Base-by-base conservation (phyloP, 2,888 invertebrate genomes). In the Eristalinus aeneus region DNA sequence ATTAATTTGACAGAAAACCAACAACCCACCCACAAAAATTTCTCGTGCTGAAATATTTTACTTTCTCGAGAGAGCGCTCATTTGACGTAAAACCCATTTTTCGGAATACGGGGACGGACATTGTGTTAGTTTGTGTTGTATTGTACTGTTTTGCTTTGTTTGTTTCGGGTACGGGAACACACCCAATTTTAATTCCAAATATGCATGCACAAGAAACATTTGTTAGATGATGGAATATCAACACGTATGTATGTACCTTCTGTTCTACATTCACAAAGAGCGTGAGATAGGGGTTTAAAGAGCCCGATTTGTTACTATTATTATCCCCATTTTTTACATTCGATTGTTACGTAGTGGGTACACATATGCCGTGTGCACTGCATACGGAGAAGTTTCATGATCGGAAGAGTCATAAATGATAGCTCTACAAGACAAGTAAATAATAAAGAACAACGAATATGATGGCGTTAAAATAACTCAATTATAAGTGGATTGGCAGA, bases 181-280 rank as follows among this genome's bases (percentile, higher is more conserved):
- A n/a, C n/a, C n/a, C n/a, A n/a, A n/a, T n/a, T n/a, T n/a, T n/a
- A 77, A 77, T 82, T 82, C 75, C 67, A 68, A 27, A 60, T 46
- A 68, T 75, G 60, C n/a, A 46, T 60, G 11, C 56, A 11, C 11
- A n/a, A 56, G 56, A 56, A 56, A 12, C 27, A 23, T 46, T 54
- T 69, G 16, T 69, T 58, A 36, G 31, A 9, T 46, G 46, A 46
- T 16, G 56, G 11, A 6, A 16, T 27, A 56, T 23, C 11, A 10
- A 23, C 23, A 56, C 56, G 10, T 12, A 23, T n/a, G n/a, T n/a
- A n/a, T n/a, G n/a, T n/a, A n/a, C n/a, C 23, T 10, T 56, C 12
- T 56, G 56, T 56, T 56, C 56, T 56, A 56, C 56, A 12, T 32
- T 9, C 16, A 16, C 12, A 46, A 16, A 8, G 16, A n/a, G 16